Conservation (phyloP, 2,888 invertebrate genomes). For the Hermodice carunculata region DNA sequence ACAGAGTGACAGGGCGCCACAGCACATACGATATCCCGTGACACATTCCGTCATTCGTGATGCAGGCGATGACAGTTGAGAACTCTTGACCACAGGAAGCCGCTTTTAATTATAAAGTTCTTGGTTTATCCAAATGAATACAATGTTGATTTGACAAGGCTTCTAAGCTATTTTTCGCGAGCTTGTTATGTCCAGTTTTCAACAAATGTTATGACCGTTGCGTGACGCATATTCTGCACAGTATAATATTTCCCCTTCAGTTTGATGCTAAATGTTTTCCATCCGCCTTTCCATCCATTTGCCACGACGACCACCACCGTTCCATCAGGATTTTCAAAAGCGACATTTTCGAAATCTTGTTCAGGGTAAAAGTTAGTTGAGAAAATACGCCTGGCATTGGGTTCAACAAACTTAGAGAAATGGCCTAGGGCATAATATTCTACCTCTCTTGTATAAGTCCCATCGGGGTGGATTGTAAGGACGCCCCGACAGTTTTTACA, state of each 20-base stretch:
- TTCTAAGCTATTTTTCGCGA: too few species aligned
- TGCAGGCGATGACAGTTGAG: too few species aligned
- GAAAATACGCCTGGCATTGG: conserved; percentile 16
- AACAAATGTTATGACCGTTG: not conserved
- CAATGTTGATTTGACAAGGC: too few species aligned
- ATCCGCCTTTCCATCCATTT: conserved; percentile 1
- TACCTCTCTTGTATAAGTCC: conserved; percentile 8
- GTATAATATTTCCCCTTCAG: not conserved
- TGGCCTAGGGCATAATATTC: conserved; percentile 35
- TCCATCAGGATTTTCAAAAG: conserved; percentile 27
- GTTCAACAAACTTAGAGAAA: conserved; percentile 32
- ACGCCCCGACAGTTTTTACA: conserved; percentile 36
- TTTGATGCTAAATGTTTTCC: not conserved
- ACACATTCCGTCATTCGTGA: too few species aligned
- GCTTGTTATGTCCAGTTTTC: too few species aligned
- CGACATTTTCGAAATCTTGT: conserved; percentile 12
- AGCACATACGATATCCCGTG: too few species aligned
- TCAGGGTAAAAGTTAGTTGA: too few species aligned
- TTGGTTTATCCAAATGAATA: too few species aligned
- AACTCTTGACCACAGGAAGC: too few species aligned
- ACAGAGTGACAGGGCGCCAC: too few species aligned
- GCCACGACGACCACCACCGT: conserved; percentile 18
- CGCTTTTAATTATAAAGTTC: too few species aligned
- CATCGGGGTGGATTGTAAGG: conserved; percentile 20
- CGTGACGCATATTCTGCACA: not conserved